phyloP scores from a whole-genome alignment of 1,140 invertebrate genomes.

The Bombus confusus region DNA sequence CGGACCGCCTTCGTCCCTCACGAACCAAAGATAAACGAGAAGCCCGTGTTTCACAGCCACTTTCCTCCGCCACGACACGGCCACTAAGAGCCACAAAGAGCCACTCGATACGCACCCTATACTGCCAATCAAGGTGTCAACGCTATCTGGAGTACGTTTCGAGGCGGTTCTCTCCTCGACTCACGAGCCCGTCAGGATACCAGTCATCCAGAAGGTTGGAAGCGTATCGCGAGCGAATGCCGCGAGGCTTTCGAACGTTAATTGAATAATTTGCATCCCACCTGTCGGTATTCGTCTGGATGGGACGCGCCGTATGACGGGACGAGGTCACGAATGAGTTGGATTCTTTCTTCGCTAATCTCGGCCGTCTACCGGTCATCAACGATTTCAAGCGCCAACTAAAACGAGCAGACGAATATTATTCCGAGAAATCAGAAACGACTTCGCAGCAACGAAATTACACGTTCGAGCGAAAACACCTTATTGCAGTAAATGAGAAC shows the following conservation, averaged over 20 bases:
- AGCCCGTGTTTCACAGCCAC: slow-evolving; percentile 5
- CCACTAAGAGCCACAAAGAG: background rate
- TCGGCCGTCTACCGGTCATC: background rate
- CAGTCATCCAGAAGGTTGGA: background rate
- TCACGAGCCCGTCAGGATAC: slow-evolving; percentile 10
- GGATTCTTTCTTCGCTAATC: slow-evolving; percentile 6
- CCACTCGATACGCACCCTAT: slow-evolving; percentile 57
- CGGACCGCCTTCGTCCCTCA: background rate
- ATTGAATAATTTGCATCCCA: slow-evolving; percentile 80
- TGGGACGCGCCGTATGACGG: slow-evolving; percentile 16
- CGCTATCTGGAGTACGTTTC: slow-evolving; percentile 66
- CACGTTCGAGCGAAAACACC: background rate
- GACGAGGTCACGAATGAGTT: slow-evolving; percentile 35
- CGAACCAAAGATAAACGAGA: slow-evolving; percentile 36
- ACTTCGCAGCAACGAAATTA: slow-evolving; percentile 10
- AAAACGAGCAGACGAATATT: slow-evolving; percentile 43
- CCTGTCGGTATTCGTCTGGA: slow-evolving; percentile 40
- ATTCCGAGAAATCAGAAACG: background rate
- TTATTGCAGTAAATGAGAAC: slow-evolving; percentile 15
- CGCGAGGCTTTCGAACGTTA: slow-evolving; percentile 69
- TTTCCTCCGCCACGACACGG: slow-evolving; percentile 13
- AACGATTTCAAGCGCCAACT: slow-evolving; percentile 47
- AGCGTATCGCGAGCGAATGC: slow-evolving; percentile 33
- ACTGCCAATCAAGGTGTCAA: slow-evolving; percentile 75
- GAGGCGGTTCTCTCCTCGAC: slow-evolving; percentile 32